phyloP scores from a whole-genome alignment of 1,140 invertebrate genomes.

The Neodiprion fabricii region DNA sequence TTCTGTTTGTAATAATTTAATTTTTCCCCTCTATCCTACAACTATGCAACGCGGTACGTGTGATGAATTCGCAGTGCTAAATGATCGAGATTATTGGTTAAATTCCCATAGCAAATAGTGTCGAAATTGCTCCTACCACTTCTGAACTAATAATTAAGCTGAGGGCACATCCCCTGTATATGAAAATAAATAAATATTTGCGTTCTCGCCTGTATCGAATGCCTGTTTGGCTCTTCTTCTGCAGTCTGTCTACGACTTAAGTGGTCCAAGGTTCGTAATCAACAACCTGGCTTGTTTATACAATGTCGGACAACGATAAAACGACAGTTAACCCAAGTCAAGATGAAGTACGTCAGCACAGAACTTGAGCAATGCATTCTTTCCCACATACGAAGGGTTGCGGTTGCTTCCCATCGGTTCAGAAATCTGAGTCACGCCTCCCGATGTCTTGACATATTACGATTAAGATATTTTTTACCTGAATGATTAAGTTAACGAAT shows the following conservation, averaged over 20 bases:
- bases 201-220: neutral
- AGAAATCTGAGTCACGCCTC: neutral
- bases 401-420: neutral
- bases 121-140: too few relatives aligned
- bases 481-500: too few relatives aligned
- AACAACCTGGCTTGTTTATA: neutral
- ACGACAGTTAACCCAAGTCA: conserved; percentile 7
- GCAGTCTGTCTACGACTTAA: neutral
- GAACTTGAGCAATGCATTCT: conserved; percentile 1
- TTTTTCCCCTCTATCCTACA: too few relatives aligned
- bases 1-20: too few relatives aligned
- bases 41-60: too few relatives aligned
- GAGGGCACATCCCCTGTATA: too few relatives aligned
- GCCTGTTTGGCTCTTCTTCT: neutral
- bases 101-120: too few relatives aligned
- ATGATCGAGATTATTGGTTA: too few relatives aligned
- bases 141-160: too few relatives aligned
- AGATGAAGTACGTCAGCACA: neutral
- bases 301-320: conserved; percentile 14
- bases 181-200: too few relatives aligned
- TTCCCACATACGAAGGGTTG: conserved; percentile 3
- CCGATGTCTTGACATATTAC: neutral
- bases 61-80: too few relatives aligned
- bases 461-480: neutral
- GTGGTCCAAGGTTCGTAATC: conserved; percentile 5